Evolutionary conservation across 1,140 invertebrate species (phyloP).

Genomic region (Octopus bimaculoides): DNA sequence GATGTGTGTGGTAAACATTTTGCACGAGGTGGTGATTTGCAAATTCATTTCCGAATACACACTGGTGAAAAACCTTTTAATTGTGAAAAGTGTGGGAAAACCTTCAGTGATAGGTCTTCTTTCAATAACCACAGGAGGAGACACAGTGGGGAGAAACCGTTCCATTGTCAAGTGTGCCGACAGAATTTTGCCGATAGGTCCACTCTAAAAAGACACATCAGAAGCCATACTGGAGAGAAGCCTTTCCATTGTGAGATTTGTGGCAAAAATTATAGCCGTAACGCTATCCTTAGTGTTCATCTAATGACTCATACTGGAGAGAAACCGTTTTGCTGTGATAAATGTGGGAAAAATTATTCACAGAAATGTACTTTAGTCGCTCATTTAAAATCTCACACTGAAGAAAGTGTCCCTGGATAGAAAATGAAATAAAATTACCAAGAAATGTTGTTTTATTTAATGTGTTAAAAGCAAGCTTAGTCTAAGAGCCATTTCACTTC

Average conservation of each 20-base stretch:
- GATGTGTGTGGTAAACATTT: constrained; percentile 23
- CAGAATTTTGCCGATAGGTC: constrained; percentile 85
- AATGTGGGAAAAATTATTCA: not conserved
- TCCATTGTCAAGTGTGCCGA: constrained; percentile 47
- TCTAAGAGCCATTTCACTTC: too few relatives aligned
- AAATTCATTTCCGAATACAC: constrained; percentile 49
- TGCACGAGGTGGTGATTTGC: constrained; percentile 23
- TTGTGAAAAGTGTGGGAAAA: constrained; percentile 53
- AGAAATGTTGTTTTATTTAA: too few relatives aligned
- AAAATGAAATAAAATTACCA: too few relatives aligned
- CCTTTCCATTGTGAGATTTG: constrained; percentile 56
- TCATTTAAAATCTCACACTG: too few relatives aligned
- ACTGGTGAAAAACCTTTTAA: constrained; percentile 50
- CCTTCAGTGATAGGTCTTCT: constrained; percentile 44
- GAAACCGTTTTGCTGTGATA: not conserved
- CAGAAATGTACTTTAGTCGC: too few relatives aligned
- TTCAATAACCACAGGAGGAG: constrained; percentile 77
- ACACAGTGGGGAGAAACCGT: constrained; percentile 57
- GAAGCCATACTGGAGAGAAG: constrained; percentile 86
- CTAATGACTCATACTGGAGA: not conserved
- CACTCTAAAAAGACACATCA: constrained; percentile 85
- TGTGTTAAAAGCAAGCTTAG: too few relatives aligned
- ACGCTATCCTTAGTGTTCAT: not conserved
- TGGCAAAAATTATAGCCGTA: not conserved
- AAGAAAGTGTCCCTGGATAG: too few relatives aligned